phyloP scores from a whole-genome alignment of 1,140 invertebrate genomes.

The Leptinotarsa defecta region DNA sequence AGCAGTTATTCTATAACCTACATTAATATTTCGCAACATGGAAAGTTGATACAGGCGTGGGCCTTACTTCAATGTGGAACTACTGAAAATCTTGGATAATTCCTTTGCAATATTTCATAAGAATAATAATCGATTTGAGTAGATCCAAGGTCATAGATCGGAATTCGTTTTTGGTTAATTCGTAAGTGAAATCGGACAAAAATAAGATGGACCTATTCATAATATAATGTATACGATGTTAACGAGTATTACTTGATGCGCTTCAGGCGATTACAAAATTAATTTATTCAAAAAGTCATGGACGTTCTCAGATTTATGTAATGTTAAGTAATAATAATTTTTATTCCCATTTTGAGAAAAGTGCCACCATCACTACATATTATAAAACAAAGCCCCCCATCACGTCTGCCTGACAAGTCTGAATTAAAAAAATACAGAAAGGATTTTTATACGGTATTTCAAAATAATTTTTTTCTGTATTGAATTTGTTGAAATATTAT shows the following conservation, averaged over 20 bases:
- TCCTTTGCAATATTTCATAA: slow-evolving; percentile 12
- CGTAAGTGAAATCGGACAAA: neutral
- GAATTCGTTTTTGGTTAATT: neutral
- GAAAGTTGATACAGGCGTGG: neutral
- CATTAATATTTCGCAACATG: slow-evolving; percentile 16
- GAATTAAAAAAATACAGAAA: no score
- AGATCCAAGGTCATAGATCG: neutral
- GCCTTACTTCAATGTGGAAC: neutral
- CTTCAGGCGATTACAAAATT: no score
- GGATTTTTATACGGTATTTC: no score
- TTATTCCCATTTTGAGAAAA: no score
- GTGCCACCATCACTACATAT: no score
- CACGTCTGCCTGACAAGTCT: no score
- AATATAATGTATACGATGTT: neutral
- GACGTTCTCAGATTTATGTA: no score
- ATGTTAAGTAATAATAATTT: no score
- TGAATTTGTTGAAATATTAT: no score
- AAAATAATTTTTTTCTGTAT: no score
- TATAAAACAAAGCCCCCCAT: no score
- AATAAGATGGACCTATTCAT: neutral
- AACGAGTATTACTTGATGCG: neutral
- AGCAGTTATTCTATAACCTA: slow-evolving; percentile 20
- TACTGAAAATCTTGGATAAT: slow-evolving; percentile 14
- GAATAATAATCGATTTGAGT: neutral
- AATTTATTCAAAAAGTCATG: no score